These are phyloP conservation scores for Meriones unguiculatus DNA, from an alignment of 2,113 vertebrate genomes.

Conservation along the genomic window DNA sequence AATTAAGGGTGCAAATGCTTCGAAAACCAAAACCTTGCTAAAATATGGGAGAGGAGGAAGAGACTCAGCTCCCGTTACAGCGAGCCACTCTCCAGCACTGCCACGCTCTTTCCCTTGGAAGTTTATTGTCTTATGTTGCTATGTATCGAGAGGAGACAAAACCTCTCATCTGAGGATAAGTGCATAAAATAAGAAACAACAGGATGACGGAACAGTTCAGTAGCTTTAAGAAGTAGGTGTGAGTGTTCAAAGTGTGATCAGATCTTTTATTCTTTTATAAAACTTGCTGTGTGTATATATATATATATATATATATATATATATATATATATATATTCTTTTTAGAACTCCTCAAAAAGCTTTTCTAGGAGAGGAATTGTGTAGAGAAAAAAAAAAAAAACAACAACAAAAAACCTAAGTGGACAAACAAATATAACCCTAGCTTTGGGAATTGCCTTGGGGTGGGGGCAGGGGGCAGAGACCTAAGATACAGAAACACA, in stretches of 20 bases:
- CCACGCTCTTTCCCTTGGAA: neutral
- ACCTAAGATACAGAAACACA: constrained; percentile 77
- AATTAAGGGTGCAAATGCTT: constrained; percentile 71
- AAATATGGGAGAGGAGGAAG: constrained; percentile 59
- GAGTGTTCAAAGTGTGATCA: constrained; percentile 43
- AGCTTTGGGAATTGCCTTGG: constrained; percentile 73
- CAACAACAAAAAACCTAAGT: too few species aligned
- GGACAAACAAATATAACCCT: constrained; percentile 3
- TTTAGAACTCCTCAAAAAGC: constrained; percentile 61
- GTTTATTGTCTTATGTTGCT: constrained; percentile 38
- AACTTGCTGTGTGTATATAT: neutral
- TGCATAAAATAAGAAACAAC: neutral
- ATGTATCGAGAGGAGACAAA: constrained; percentile 33
- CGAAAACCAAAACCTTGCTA: constrained; percentile 69
- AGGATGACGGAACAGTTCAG: neutral
- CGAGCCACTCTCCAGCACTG: neutral
- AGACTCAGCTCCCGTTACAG: neutral
- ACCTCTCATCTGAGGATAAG: constrained; percentile 32
- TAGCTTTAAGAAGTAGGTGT: neutral
- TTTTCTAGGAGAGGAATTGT: constrained; percentile 79
- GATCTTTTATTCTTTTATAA: constrained; percentile 28
- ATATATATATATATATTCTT: neutral
- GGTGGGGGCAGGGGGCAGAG: neutral
- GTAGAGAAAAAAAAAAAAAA: constrained; percentile 78
- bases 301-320: too few species aligned